Evolutionary conservation across 2,888 invertebrate genomes (phyloP).

Genomic region (Hyppa rectilinea): DNA sequence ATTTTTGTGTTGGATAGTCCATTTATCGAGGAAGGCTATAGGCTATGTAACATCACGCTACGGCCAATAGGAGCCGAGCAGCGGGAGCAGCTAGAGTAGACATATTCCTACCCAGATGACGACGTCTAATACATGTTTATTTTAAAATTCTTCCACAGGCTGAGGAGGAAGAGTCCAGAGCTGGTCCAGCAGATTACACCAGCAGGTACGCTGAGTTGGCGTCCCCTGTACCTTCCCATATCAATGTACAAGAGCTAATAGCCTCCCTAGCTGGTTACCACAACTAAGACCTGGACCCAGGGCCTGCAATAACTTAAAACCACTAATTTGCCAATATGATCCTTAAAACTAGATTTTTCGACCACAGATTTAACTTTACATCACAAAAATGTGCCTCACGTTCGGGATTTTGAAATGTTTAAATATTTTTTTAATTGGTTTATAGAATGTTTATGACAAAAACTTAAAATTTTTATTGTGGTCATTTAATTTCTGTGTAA

Average conservation of each 20-base stretch:
- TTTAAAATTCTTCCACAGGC: constrained; percentile 62
- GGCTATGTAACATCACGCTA: no score
- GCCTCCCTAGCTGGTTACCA: constrained; percentile 66
- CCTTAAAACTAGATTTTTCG: background rate
- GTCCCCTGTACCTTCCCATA: constrained; percentile 74
- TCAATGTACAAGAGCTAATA: constrained; percentile 76
- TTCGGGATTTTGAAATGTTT: background rate
- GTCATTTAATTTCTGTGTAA: constrained; percentile 30
- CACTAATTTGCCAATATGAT: constrained; percentile 24
- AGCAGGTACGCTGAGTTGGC: constrained; percentile 81
- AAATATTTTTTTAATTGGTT: no score
- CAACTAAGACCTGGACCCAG: background rate
- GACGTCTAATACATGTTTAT: no score
- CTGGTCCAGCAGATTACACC: constrained; percentile 71
- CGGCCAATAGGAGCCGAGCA: no score
- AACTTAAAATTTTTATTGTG: background rate
- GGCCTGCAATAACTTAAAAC: constrained; percentile 21
- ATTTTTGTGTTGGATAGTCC: no score
- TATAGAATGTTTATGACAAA: no score
- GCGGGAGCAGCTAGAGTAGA: no score
- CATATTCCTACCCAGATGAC: no score
- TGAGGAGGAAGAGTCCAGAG: constrained; percentile 46
- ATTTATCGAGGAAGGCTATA: no score
- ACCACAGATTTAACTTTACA: constrained; percentile 15
- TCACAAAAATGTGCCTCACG: background rate